phyloP scores from a whole-genome alignment of 1,140 invertebrate species.

The Elymnias hypermnestra region DNA sequence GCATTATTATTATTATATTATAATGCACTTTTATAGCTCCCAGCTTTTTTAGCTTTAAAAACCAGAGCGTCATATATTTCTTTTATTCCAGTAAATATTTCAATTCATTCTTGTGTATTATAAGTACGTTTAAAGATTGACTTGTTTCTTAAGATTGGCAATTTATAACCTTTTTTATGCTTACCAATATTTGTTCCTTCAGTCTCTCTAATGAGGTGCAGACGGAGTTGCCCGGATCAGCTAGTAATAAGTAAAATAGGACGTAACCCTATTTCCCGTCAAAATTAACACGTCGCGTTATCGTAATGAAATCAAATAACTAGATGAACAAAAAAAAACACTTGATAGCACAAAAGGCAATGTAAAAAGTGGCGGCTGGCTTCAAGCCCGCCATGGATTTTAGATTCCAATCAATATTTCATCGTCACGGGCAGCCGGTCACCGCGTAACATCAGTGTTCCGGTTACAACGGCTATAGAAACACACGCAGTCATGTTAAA shows the following conservation, averaged over 20 bases:
- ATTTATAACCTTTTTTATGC: too few relatives aligned
- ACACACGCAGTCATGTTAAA: constrained; percentile 13
- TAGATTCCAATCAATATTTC: constrained; percentile 59
- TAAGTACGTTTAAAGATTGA: too few relatives aligned
- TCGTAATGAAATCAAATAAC: constrained; percentile 9
- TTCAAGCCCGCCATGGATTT: constrained; percentile 29
- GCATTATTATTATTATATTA: too few relatives aligned
- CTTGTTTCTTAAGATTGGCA: too few relatives aligned
- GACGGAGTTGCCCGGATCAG: too few relatives aligned
- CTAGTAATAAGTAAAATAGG: neutral
- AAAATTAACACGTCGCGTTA: constrained; percentile 8
- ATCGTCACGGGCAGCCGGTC: constrained; percentile 49
- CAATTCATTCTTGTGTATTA: too few relatives aligned
- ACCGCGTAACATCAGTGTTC: constrained; percentile 37
- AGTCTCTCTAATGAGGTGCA: too few relatives aligned
- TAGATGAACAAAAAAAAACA: constrained; percentile 8
- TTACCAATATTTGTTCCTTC: too few relatives aligned
- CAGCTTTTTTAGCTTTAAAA: too few relatives aligned
- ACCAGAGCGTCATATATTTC: too few relatives aligned
- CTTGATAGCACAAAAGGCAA: constrained; percentile 12
- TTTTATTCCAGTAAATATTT: too few relatives aligned
- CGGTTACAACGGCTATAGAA: constrained; percentile 15
- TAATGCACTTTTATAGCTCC: too few relatives aligned
- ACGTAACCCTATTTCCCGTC: constrained; percentile 6
- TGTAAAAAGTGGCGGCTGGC: constrained; percentile 13